Conservation (phyloP, 2,113 vertebrate genomes). For the Tretioscincus oriximinensis region DNA sequence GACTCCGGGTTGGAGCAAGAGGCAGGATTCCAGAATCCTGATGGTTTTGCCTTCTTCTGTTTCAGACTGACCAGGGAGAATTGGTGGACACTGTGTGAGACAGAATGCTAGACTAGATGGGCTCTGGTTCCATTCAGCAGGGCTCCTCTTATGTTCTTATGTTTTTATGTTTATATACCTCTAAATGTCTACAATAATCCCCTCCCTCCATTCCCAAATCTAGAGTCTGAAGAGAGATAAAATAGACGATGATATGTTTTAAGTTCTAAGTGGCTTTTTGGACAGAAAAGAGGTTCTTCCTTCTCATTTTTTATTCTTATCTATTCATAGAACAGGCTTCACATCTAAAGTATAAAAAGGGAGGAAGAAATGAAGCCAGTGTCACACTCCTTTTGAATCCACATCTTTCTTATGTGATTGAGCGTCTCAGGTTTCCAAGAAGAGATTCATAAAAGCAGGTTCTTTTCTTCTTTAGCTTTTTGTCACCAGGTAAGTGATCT, state of each 20-base stretch:
- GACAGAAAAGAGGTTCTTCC: slow-evolving; percentile 16
- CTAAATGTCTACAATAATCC: not conserved
- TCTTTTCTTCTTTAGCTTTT: not conserved
- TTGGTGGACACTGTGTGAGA: too few species aligned
- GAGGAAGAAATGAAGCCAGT: slow-evolving; percentile 3
- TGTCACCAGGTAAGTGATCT: not conserved
- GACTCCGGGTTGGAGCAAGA: too few species aligned
- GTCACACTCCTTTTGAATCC: not conserved
- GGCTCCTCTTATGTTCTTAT: too few species aligned
- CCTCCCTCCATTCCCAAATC: slow-evolving; percentile 23
- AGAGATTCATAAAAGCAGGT: slow-evolving; percentile 12
- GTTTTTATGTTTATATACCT: not conserved
- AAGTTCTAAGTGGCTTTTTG: slow-evolving; percentile 24
- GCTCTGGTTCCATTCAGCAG: too few species aligned
- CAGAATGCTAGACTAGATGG: too few species aligned
- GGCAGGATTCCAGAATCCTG: too few species aligned
- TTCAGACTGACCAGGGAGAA: too few species aligned
- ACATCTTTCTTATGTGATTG: slow-evolving; percentile 16
- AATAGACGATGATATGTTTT: not conserved
- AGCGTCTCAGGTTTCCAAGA: slow-evolving; percentile 7
- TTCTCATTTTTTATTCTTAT: slow-evolving; percentile 28
- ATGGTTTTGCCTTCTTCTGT: too few species aligned
- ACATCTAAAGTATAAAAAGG: slow-evolving; percentile 31
- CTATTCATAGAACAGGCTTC: slow-evolving; percentile 8
- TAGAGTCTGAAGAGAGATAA: slow-evolving; percentile 18